Conservation (phyloP, 2,113 vertebrate genomes). For the Bubo blakistoni region DNA sequence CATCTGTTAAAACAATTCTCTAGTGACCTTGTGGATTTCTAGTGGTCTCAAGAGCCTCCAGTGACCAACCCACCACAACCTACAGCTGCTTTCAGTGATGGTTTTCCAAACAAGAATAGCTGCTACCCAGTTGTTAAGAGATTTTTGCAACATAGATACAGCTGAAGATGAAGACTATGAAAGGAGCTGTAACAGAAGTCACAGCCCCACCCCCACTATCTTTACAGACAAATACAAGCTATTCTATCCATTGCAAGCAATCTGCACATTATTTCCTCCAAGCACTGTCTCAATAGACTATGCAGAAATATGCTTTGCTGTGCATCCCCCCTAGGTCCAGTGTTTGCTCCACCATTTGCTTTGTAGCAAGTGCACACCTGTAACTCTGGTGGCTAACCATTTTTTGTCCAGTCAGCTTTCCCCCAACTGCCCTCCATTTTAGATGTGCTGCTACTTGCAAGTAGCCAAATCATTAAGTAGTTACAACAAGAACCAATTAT, state of each 20-base stretch:
- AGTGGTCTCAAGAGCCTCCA: neutral
- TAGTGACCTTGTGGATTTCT: neutral
- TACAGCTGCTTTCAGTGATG: neutral
- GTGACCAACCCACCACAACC: neutral
- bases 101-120: neutral
- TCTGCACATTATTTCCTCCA: neutral
- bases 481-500: neutral
- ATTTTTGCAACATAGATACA: neutral
- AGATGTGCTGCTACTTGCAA: neutral
- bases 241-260: neutral
- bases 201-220: neutral
- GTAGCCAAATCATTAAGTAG: neutral
- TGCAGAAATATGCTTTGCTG: neutral
- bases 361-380: neutral
- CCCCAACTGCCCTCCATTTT: neutral
- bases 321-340: neutral
- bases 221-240: neutral
- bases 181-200: neutral
- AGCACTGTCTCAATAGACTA: neutral
- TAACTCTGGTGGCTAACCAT: no score
- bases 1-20: neutral
- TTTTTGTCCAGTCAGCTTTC: neutral
- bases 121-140: neutral
- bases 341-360: neutral
- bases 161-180: neutral